phyloP scores from a whole-genome alignment of 2,797 vertebrate species.

The Hemitrygon akajei region DNA sequence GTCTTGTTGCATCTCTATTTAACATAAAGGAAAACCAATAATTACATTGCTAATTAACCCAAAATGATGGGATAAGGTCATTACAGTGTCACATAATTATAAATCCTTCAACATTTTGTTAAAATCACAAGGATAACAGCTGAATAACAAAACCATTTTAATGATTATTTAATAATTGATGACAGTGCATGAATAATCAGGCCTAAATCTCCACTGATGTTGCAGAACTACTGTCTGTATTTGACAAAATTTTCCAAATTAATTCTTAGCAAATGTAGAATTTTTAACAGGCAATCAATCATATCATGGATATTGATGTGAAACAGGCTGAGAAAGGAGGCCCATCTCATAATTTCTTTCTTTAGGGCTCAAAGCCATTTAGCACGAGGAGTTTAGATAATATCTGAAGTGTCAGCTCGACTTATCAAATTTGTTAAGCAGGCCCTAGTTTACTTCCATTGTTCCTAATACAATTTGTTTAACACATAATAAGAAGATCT shows the following conservation, averaged over 20 bases:
- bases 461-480: slow-evolving; percentile 36
- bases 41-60: slow-evolving; percentile 36
- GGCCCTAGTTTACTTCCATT: slow-evolving; percentile 29
- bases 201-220: neutral
- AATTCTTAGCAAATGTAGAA: slow-evolving; percentile 32
- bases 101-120: slow-evolving; percentile 33
- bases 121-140: slow-evolving; percentile 35
- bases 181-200: slow-evolving; percentile 32
- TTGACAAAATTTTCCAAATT: slow-evolving; percentile 37
- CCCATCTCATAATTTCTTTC: slow-evolving; percentile 32
- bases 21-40: slow-evolving; percentile 18
- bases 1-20: slow-evolving; percentile 4
- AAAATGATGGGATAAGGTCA: slow-evolving; percentile 23
- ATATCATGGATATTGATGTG: slow-evolving; percentile 27
- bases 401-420: slow-evolving; percentile 21
- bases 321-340: neutral
- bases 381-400: neutral
- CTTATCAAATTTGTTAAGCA: slow-evolving; percentile 34
- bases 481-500: slow-evolving; percentile 36
- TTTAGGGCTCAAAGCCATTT: slow-evolving; percentile 22
- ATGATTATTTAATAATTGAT: slow-evolving; percentile 36
- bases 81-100: slow-evolving; percentile 30
- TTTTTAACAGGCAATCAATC: slow-evolving; percentile 36
- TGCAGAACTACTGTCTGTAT: neutral
- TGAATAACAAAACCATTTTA: slow-evolving; percentile 36